Base-by-base conservation (phyloP, 1,140 invertebrate species). In the Drosophila leontia region DNA sequence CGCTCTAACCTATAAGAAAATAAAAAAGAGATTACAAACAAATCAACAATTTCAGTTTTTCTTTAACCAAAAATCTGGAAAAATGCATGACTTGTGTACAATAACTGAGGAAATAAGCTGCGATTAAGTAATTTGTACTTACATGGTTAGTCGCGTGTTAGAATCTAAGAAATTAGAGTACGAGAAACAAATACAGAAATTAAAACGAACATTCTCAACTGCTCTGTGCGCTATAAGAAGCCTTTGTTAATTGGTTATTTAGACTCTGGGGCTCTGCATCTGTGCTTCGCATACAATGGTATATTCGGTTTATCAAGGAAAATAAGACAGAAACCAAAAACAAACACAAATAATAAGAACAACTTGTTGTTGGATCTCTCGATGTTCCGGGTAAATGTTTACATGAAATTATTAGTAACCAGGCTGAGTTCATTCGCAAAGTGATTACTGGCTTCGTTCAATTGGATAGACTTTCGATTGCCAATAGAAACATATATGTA, bases 341-440 rank as follows among this genome's bases (percentile, higher is more conserved):
- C 17, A 26, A 35, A 62, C 29, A 32, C 0, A 35, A 75, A 39
- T 44, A 32, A 59, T 26, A 57, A 42, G 17, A 50, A 34, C 1
- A 45, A 48, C n/a, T 50, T 47, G 45, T 63, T 69, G 23, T 19
- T 69, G 23, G 41, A 56, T 57, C 17, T 50, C 29, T 47, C 39
- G 62, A 19, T 44, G 42, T 51, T 63, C 39, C 42, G 55, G 12
- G 15, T 23, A 56, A 81, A 60, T 63, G 65, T 75, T 90, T 84
- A 92, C 90, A 92, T 92, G 71, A 92, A 92, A 80, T 92, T 91
- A 79, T 92, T 92, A 55, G 91, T 92, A 76, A 92, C 82, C 57
- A 92, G 76, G 67, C 80, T 91, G 39, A 92, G 82, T 63, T 92
- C 91, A 55, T 85, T 82, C 60, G 91, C 81, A 60, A 92, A 77